Evolutionary conservation across 2,113 vertebrate genomes (phyloP).

Genomic region (Craseonycteris thonglongyai): DNA sequence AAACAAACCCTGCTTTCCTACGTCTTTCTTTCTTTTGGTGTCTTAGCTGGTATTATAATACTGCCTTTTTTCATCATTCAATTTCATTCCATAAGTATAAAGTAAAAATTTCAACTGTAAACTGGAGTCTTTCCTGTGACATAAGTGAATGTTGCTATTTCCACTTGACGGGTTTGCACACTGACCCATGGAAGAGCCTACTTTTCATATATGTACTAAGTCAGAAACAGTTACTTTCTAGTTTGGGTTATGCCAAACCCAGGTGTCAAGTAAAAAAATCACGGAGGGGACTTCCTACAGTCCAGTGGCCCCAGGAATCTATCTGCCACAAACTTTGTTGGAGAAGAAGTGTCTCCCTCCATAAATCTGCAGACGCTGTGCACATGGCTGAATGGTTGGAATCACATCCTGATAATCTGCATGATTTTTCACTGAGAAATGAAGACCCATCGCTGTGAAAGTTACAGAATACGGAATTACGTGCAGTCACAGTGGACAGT

Average conservation of each 20-base stretch:
- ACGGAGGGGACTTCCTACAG: not conserved
- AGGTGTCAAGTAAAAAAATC: not conserved
- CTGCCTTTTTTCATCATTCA: not conserved
- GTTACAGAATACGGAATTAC: constrained; percentile 1
- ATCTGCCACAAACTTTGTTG: not conserved
- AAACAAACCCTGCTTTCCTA: not conserved
- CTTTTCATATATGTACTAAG: not conserved
- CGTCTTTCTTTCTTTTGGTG: not conserved
- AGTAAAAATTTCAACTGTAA: not conserved
- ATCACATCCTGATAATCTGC: not conserved
- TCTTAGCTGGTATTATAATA: not conserved
- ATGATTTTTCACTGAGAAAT: not conserved
- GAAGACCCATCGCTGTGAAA: not conserved
- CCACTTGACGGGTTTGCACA: not conserved
- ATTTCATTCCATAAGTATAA: not conserved
- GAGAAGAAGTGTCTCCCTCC: not conserved
- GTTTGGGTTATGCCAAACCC: not conserved
- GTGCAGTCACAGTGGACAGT: not conserved
- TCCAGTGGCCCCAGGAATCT: not conserved
- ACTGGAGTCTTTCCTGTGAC: not conserved
- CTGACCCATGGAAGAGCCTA: not conserved
- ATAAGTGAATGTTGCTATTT: not conserved
- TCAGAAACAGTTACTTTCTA: not conserved
- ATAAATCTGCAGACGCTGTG: not conserved
- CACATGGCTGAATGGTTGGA: not conserved